Base-by-base conservation (phyloP, 2,797 vertebrate genomes). In the Melanotaenia maccullochi region DNA sequence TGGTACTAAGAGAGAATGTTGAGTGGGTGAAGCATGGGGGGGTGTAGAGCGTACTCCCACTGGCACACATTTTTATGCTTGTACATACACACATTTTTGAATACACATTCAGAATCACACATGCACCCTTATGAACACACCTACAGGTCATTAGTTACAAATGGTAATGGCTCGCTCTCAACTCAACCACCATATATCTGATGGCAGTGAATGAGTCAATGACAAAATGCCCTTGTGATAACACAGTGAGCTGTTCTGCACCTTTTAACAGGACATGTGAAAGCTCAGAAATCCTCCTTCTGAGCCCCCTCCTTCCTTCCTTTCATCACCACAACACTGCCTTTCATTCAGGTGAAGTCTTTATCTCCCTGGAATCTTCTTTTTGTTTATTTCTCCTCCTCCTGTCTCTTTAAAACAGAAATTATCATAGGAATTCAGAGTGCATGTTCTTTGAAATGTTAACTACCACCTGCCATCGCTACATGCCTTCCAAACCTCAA, bases 191-290 rank as follows among this genome's bases (percentile, higher is more conserved):
- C 62, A 85, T 93, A 87, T 88, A 91, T 93, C 88, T 72, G 72
- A 40, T 44, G 55, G 60, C 9, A 24, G 68, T 55, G 79, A 83
- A 81, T 78, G 76, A 84, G 63, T 88, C 87, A 84, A 78, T 90
- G 88, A 90, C 87, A 89, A 85, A 87, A 79, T 75, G 89, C 73
- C 87, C 89, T 91, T 90, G 84, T 89, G 85, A 87, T 86, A 89
- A 88, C 80, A 79, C 66, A 7, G 35, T n/a, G 73, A 75, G 71
- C 32, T 81, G 73, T 73, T 87, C 76, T 82, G 71, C 66, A 65
- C 79, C 60, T 71, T 51, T 51, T 75, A 68, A 69, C 68, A 49
- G 24, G 76, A 38, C 47, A 47, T 35, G 59, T 79, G 80, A 78
- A 79, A 76, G 78, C 74, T 65, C 76, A 33, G 79, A 75, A 57